Base-by-base conservation (phyloP, 1,140 invertebrate species). In the Bombus haemorrhoidalis region DNA sequence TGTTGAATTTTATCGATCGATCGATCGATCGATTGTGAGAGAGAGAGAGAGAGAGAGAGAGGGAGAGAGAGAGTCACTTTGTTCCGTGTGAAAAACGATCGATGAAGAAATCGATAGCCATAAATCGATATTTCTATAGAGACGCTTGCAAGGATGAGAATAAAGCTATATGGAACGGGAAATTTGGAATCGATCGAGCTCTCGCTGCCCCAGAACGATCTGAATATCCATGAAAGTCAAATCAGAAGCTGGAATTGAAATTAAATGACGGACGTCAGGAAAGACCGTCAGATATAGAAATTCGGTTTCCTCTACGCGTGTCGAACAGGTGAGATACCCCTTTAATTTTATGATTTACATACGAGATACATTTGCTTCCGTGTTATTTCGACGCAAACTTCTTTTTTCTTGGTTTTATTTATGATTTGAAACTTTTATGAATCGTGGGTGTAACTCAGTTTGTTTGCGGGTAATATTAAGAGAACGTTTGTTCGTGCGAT, bases 1-100 rank as follows among this genome's bases (percentile, higher is more conserved):
- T 88, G 86, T 91, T 90, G 84, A 90, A 72, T 90, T 91, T 86
- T 87, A 86, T 82, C 80, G n/a, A n/a, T n/a, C n/a, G n/a, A n/a
- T n/a, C n/a, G n/a, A n/a, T n/a, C n/a, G n/a, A n/a, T n/a, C n/a
- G 82, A 87, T 86, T 57, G 77, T 43, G 82, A 87, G 77, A 80
- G 85, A 86, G 57, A 77, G 77, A 80, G 85, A 86, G 57, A 77
- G 82, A 87, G 77, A 80, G 85, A 86, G 57, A 77, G 82, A 87
- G 77, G 77, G 85, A 86, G 57, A 77, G 82, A 87, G 77, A 80
- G 85, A 86, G 57, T 62, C 77, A 85, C 80, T 86, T 88, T 86
- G 85, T 91, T 81, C 66, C 77, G 80, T 39, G 71, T 68, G 66
- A 32, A 85, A 22, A 39, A 72, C 87, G 47, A 75, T 75, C 74